A percentile compares a stretch with the other conserved stretches of the same genome.
Evolutionary conservation across 2,797 vertebrate genomes (phyloP).

Genomic region (Antennarius maculatus): DNA sequence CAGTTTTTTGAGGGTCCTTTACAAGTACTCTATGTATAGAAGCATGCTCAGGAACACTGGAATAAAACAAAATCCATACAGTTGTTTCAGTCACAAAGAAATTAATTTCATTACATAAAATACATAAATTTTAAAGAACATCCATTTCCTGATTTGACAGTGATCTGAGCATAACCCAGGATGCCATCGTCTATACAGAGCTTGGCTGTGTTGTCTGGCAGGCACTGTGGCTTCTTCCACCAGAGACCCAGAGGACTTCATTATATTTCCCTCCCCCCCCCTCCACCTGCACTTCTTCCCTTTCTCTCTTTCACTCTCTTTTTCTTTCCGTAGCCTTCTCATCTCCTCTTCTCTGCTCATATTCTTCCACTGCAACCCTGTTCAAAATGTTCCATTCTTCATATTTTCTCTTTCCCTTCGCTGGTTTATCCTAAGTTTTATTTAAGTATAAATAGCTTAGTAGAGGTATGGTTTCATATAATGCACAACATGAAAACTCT

Average conservation of each 20-base stretch:
- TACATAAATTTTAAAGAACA: conserved; percentile 39
- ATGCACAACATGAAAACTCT: background rate
- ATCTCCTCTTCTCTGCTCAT: conserved; percentile 42
- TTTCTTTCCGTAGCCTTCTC: conserved; percentile 36
- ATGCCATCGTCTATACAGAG: conserved; percentile 58
- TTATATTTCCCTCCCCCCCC: conserved; percentile 51
- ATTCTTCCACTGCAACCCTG: conserved; percentile 32
- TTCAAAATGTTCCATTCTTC: conserved; percentile 43
- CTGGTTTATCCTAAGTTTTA: conserved; percentile 10
- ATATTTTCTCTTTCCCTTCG: conserved; percentile 41
- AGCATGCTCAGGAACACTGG: background rate
- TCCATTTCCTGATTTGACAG: conserved; percentile 55
- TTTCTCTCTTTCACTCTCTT: background rate
- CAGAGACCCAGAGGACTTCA: conserved; percentile 70
- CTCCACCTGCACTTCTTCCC: conserved; percentile 44
- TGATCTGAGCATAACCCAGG: conserved; percentile 39
- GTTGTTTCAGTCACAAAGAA: too few relatives aligned
- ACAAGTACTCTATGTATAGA: background rate
- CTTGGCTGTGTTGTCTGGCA: conserved; percentile 57
- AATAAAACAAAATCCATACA: background rate
- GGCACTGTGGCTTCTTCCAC: conserved; percentile 65
- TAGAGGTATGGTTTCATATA: background rate
- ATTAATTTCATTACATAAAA: background rate
- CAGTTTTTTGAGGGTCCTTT: background rate
- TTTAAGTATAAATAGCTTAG: background rate